These are phyloP conservation scores for Caradrina clavipalpis DNA, from an alignment of 2,888 invertebrate species.

Conservation along the genomic window DNA sequence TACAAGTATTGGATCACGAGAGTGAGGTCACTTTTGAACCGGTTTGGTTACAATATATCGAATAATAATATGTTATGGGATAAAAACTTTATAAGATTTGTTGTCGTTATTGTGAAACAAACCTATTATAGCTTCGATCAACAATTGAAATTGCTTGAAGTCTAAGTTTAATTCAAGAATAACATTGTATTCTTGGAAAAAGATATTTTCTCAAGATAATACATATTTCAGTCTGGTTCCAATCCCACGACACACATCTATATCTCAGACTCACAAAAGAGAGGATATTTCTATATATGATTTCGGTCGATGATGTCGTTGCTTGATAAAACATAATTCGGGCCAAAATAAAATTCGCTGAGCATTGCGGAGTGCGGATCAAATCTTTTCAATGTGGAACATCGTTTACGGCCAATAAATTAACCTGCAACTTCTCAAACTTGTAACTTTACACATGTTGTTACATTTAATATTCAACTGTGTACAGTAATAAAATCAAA, in stretches of 20 bases:
- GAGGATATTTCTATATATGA: constrained; percentile 11
- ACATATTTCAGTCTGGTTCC: constrained; percentile 9
- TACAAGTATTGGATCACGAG: constrained; percentile 73
- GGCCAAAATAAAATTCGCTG: constrained; percentile 25
- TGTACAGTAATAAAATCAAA: constrained; percentile 70
- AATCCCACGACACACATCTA: constrained; percentile 24
- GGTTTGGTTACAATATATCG: constrained; percentile 74
- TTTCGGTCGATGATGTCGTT: constrained; percentile 19
- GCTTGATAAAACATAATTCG: constrained; percentile 25
- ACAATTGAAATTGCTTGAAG: background rate
- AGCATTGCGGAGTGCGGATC: constrained; percentile 13
- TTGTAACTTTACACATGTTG: constrained; percentile 59
- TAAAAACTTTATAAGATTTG: constrained; percentile 61
- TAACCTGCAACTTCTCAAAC: constrained; percentile 54
- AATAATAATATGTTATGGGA: constrained; percentile 64
- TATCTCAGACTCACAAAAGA: constrained; percentile 4
- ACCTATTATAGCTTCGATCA: background rate
- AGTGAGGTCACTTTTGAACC: constrained; percentile 84
- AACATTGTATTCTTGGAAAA: constrained; percentile 31
- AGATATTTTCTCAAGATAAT: constrained; percentile 31
- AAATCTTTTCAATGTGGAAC: constrained; percentile 41
- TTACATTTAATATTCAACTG: constrained; percentile 67
- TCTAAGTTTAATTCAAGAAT: constrained; percentile 12
- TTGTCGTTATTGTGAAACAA: constrained; percentile 50
- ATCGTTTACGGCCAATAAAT: constrained; percentile 67